A percentile compares a stretch with the other conserved stretches of the same genome.
phyloP scores from a whole-genome alignment of 2,797 vertebrate species.

The Sciurus vulgaris region DNA sequence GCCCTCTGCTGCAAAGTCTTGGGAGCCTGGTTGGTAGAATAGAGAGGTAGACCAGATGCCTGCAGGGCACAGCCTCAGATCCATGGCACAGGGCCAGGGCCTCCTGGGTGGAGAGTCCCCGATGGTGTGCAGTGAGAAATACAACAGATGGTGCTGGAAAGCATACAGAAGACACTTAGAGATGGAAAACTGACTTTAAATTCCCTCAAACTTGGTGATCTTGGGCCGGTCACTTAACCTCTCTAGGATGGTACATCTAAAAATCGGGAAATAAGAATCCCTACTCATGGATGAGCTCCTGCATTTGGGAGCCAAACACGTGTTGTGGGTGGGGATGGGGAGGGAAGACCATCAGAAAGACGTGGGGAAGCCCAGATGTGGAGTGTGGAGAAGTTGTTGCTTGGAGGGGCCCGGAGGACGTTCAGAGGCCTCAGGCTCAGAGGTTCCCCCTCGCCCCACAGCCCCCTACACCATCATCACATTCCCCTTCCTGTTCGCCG shows the following conservation, averaged over 20 bases:
- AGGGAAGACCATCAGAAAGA: background rate
- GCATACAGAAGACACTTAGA: background rate
- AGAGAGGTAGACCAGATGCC: conserved; percentile 1
- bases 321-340: background rate
- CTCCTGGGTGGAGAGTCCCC: background rate
- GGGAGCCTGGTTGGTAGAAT: background rate
- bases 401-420: background rate
- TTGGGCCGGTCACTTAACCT: background rate
- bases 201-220: background rate
- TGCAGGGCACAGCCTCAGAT: background rate
- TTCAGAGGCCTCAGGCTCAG: background rate
- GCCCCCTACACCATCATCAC: conserved; percentile 91
- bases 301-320: background rate
- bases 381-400: background rate
- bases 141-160: background rate
- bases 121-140: too few relatives aligned
- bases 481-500: conserved; percentile 93
- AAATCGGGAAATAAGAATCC: background rate
- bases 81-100: fast-evolving
- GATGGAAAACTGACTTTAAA: background rate
- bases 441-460: conserved; percentile 75
- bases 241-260: background rate
- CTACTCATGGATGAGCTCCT: background rate
- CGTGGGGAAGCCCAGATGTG: fast-evolving
- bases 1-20: background rate